phyloP scores from a whole-genome alignment of 2,797 vertebrate species.

The Gouania willdenowi region DNA sequence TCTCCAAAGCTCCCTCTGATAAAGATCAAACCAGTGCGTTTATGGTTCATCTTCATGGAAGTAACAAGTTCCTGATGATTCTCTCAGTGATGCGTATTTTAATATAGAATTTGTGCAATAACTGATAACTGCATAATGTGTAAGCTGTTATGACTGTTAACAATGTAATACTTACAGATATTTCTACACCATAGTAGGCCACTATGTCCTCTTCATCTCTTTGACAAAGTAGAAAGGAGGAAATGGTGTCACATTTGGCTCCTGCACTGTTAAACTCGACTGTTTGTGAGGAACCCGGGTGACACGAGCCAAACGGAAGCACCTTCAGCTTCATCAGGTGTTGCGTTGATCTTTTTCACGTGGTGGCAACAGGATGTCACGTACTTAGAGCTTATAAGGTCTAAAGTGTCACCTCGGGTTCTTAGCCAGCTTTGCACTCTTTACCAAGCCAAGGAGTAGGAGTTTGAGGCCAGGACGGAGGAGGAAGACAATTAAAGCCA shows the following conservation, averaged over 20 bases:
- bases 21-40: no score
- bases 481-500: slow-evolving; percentile 63
- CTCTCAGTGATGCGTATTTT: slow-evolving; percentile 30
- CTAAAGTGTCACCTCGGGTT: slow-evolving; percentile 60
- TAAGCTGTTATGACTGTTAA: slow-evolving; percentile 67
- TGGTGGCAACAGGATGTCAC: slow-evolving; percentile 15
- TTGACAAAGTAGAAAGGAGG: slow-evolving; percentile 36
- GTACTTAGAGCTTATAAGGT: slow-evolving; percentile 52
- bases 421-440: slow-evolving; percentile 75
- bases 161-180: slow-evolving; percentile 26
- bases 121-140: slow-evolving; percentile 35
- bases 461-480: slow-evolving; percentile 11
- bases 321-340: neutral
- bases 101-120: slow-evolving; percentile 67
- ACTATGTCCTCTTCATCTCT: slow-evolving; percentile 35
- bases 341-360: neutral
- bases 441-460: slow-evolving; percentile 67
- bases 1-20: slow-evolving; percentile 5
- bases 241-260: slow-evolving; percentile 69
- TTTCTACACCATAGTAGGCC: slow-evolving; percentile 35
- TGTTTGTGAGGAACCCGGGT: slow-evolving; percentile 59
- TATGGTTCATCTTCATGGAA: neutral
- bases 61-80: neutral
- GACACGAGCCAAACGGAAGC: slow-evolving; percentile 26
- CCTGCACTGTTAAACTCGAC: slow-evolving; percentile 74